These are phyloP conservation scores for Discoglossus pictus DNA, from an alignment of 2,797 vertebrate genomes.

Conservation along the genomic window DNA sequence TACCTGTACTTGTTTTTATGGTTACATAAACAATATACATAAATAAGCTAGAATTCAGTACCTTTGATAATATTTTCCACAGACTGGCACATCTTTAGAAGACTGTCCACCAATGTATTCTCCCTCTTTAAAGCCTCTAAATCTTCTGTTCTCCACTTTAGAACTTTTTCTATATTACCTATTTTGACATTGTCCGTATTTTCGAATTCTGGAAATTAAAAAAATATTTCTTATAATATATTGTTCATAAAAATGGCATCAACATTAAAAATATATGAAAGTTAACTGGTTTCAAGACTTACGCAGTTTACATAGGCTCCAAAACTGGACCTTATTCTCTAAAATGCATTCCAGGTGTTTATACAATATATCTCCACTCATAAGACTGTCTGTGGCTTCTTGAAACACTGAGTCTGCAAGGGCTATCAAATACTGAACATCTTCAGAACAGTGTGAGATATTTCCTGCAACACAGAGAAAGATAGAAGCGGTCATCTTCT, in stretches of 20 bases:
- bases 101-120: too few relatives aligned
- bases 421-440: slow-evolving; percentile 70
- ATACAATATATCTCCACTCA: slow-evolving; percentile 64
- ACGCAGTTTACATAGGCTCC: slow-evolving; percentile 77
- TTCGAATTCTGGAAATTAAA: background rate
- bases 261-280: background rate
- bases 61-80: too few relatives aligned
- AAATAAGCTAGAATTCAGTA: too few relatives aligned
- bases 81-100: too few relatives aligned
- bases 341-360: slow-evolving; percentile 72
- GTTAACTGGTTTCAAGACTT: slow-evolving; percentile 46
- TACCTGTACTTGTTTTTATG: background rate
- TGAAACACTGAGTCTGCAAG: slow-evolving; percentile 69
- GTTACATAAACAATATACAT: background rate
- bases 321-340: slow-evolving; percentile 59
- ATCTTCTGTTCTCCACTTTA: too few relatives aligned
- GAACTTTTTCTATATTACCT: too few relatives aligned
- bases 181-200: too few relatives aligned
- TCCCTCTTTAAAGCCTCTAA: too few relatives aligned
- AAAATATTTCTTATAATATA: background rate
- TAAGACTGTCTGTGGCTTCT: slow-evolving; percentile 56
- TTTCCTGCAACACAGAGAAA: slow-evolving; percentile 67
- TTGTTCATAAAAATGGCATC: background rate
- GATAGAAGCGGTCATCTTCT: too few relatives aligned
- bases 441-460: slow-evolving; percentile 66